Evolutionary conservation across 2,888 invertebrate genomes (phyloP).

Genomic region (Drosophila merina): DNA sequence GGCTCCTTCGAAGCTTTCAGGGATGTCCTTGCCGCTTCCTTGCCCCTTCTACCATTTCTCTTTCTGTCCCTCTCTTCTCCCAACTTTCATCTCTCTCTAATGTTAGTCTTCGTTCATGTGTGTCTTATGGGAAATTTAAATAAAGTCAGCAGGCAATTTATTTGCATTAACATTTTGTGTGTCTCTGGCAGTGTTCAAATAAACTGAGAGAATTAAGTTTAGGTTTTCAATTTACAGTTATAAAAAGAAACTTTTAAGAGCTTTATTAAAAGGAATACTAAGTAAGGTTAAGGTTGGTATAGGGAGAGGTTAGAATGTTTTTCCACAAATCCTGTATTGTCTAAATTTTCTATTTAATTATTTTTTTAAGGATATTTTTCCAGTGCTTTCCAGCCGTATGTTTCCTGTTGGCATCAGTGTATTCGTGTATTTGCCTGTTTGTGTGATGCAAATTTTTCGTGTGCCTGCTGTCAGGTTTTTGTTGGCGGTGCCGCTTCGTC

Average conservation of each 20-base stretch:
- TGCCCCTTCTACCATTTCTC: not conserved
- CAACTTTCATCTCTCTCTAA: conserved; percentile 19
- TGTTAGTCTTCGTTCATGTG: conserved; percentile 47
- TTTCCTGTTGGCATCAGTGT: conserved; percentile 30
- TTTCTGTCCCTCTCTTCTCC: not conserved
- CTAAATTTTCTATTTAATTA: not conserved
- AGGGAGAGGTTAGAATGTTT: too few species aligned
- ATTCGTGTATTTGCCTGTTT: conserved; percentile 31
- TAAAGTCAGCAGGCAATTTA: conserved; percentile 79
- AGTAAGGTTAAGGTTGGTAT: too few species aligned
- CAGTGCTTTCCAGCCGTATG: conserved; percentile 53
- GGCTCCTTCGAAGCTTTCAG: conserved; percentile 26
- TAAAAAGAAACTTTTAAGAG: not conserved
- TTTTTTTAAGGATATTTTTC: not conserved
- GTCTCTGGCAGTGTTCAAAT: conserved; percentile 29
- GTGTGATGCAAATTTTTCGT: conserved; percentile 68
- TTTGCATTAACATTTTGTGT: conserved; percentile 75
- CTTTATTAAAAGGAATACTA: too few species aligned
- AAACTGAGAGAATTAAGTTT: conserved; percentile 1
- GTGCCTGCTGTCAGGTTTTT: conserved; percentile 73
- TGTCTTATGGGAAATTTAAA: conserved; percentile 79
- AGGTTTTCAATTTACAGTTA: not conserved
- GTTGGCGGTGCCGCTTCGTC: conserved; percentile 43
- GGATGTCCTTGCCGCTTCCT: not conserved
- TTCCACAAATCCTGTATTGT: not conserved